Percentiles rank a stretch among this genome's conserved stretches.
phyloP scores from a whole-genome alignment of 2,888 invertebrate genomes.

The Rhagonycha lutea region DNA sequence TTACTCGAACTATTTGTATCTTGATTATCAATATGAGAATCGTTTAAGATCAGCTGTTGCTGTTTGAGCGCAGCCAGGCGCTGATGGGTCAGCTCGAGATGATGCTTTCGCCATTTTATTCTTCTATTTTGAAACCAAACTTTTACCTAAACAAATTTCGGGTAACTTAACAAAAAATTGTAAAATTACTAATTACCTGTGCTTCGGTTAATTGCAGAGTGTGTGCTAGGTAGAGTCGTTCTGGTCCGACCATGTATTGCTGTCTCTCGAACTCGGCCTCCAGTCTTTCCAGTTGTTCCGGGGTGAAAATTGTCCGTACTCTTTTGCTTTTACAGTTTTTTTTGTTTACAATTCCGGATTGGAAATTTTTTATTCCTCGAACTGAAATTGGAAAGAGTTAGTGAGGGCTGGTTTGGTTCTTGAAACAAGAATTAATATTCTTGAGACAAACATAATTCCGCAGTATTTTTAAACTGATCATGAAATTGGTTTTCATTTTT shows the following conservation, averaged over 20 bases:
- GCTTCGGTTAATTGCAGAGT: conserved; percentile 86
- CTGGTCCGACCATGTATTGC: conserved; percentile 98
- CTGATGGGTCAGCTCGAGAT: conserved; percentile 89
- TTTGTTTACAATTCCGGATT: conserved; percentile 44
- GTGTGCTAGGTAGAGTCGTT: conserved; percentile 88
- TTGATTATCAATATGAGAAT: conserved; percentile 53
- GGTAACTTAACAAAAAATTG: background rate
- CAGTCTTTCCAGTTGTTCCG: conserved; percentile 90
- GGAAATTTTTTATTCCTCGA: conserved; percentile 46
- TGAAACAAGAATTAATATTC: no score
- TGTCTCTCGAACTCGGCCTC: conserved; percentile 95
- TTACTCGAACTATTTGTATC: conserved; percentile 55
- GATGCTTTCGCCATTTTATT: conserved; percentile 96
- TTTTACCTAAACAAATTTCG: conserved; percentile 65
- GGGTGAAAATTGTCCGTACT: conserved; percentile 94
- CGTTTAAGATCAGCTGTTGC: conserved; percentile 56
- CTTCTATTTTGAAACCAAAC: conserved; percentile 93
- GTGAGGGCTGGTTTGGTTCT: no score
- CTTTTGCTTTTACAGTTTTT: conserved; percentile 76
- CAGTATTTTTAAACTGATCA: no score
- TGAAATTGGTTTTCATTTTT: no score
- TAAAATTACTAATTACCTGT: conserved; percentile 62
- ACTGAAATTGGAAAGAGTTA: conserved; percentile 38
- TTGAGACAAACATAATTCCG: no score
- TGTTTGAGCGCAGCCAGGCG: conserved; percentile 68